phyloP scores from a whole-genome alignment of 2,888 invertebrate species.

The Patella caerulea region DNA sequence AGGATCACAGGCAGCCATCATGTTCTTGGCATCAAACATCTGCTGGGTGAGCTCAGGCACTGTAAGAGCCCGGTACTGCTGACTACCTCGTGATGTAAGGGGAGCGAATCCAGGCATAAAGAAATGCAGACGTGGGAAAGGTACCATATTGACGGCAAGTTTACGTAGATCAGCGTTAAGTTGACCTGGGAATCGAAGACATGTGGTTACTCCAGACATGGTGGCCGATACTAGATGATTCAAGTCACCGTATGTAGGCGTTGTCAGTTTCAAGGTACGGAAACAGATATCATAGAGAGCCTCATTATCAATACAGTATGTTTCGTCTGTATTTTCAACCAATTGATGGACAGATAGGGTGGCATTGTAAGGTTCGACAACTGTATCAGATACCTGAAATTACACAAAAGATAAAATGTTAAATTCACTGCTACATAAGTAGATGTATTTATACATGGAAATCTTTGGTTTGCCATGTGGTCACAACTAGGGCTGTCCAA shows the following conservation, averaged over 20 bases:
- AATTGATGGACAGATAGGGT: not conserved
- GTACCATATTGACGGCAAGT: not conserved
- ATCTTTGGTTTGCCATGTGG: too few relatives aligned
- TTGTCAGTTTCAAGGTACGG: slow-evolving; percentile 1
- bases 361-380: slow-evolving; percentile 5
- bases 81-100: not conserved
- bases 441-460: too few relatives aligned
- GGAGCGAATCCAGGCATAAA: slow-evolving; percentile 7
- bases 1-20: slow-evolving; percentile 6
- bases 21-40: slow-evolving; percentile 10
- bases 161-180: slow-evolving; percentile 4
- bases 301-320: slow-evolving; percentile 2
- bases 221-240: slow-evolving; percentile 3
- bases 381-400: not conserved
- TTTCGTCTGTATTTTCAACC: slow-evolving; percentile 7
- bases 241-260: not conserved
- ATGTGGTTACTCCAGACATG: slow-evolving; percentile 4
- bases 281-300: slow-evolving; percentile 3
- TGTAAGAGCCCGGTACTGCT: not conserved
- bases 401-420: too few relatives aligned
- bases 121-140: slow-evolving; percentile 8
- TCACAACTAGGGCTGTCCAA: too few relatives aligned
- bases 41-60: not conserved
- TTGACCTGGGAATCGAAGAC: slow-evolving; percentile 6
- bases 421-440: too few relatives aligned